Conservation (phyloP, 2,888 invertebrate species). For the Coelopa pilipes region DNA sequence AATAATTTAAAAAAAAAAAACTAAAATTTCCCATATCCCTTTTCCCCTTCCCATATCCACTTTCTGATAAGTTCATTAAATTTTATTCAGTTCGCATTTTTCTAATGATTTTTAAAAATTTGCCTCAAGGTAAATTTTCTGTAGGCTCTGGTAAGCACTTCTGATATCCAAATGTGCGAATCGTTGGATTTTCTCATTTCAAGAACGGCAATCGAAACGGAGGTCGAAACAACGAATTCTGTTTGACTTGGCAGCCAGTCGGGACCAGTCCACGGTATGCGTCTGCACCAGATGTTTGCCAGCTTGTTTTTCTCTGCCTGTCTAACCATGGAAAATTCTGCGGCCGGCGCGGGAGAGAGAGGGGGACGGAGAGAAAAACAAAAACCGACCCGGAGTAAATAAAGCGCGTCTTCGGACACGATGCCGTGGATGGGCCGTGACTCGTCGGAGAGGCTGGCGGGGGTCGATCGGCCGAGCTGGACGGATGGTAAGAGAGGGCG, state of each 20-base stretch:
- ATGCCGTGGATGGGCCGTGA: background rate
- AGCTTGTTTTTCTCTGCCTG: slow-evolving; percentile 18
- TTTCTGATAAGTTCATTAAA: background rate
- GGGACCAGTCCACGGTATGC: slow-evolving; percentile 7
- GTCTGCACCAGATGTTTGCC: slow-evolving; percentile 28
- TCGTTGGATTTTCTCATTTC: too few relatives aligned
- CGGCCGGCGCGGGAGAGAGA: background rate
- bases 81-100: background rate
- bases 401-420: slow-evolving; percentile 15
- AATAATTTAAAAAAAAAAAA: background rate
- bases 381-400: slow-evolving; percentile 14
- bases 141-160: background rate
- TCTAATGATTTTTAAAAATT: background rate
- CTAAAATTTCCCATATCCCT: background rate
- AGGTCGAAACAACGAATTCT: too few relatives aligned
- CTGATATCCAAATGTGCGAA: too few relatives aligned
- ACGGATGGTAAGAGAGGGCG: too few relatives aligned
- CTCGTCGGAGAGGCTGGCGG: background rate
- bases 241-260: too few relatives aligned
- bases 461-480: background rate
- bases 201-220: too few relatives aligned
- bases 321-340: too few relatives aligned
- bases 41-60: too few relatives aligned
- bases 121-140: slow-evolving; percentile 4
- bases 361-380: background rate